Percentiles rank a stretch among this genome's conserved stretches.
Evolutionary conservation across 2,113 vertebrate species (phyloP).

Genomic region (Corythaeola cristata): DNA sequence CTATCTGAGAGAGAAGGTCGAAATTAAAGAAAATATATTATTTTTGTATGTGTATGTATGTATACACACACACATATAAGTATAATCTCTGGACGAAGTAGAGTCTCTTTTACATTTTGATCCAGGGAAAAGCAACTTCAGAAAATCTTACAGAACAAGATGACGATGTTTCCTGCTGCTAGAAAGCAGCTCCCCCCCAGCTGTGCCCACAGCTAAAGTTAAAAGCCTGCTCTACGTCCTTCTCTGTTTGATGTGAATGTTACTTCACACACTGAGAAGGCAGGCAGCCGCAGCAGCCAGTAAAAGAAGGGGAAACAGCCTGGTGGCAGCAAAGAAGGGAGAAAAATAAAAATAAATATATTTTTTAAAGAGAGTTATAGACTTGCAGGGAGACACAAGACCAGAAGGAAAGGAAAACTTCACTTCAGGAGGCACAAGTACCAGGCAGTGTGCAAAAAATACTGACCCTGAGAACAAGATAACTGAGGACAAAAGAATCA

Average conservation of each 20-base stretch:
- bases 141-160: conserved; percentile 24
- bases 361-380: neutral
- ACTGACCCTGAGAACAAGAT: neutral
- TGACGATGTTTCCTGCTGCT: neutral
- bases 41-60: neutral
- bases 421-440: neutral
- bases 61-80: neutral
- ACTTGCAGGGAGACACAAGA: neutral
- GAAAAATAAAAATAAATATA: neutral
- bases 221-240: conserved; percentile 15
- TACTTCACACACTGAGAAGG: conserved; percentile 42
- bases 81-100: neutral
- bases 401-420: conserved; percentile 17
- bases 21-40: conserved; percentile 3
- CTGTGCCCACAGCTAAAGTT: conserved; percentile 44
- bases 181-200: neutral
- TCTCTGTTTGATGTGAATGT: conserved; percentile 39
- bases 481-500: conserved; percentile 1
- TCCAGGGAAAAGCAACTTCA: neutral
- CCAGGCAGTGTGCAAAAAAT: neutral
- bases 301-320: conserved; percentile 15
- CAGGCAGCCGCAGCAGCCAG: neutral
- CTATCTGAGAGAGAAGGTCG: neutral
- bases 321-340: neutral
- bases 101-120: neutral